Conservation (phyloP, 2,888 invertebrate species). For the Zaprionus obscuricornis region DNA sequence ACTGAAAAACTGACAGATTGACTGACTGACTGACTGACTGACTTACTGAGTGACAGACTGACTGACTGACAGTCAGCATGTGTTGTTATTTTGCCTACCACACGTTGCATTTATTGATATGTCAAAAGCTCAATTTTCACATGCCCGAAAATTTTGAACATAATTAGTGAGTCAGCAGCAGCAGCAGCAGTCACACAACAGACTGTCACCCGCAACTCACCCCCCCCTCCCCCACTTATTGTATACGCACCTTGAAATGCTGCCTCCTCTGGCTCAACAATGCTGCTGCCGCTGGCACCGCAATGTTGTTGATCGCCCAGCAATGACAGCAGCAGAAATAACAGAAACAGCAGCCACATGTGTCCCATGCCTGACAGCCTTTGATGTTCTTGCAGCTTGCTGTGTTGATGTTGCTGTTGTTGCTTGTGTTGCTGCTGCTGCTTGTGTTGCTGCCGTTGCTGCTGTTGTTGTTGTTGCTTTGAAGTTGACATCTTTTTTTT, state of each 20-base stretch:
- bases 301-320: constrained; percentile 32
- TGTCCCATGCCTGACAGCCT: constrained; percentile 53
- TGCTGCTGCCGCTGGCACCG: constrained; percentile 52
- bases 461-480: constrained; percentile 49
- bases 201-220: no score
- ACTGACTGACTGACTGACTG: constrained; percentile 16
- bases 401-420: constrained; percentile 43
- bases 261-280: constrained; percentile 84
- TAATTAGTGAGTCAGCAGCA: no score
- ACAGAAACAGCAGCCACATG: constrained; percentile 75
- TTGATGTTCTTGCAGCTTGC: constrained; percentile 57
- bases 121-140: constrained; percentile 38
- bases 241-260: constrained; percentile 86
- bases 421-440: constrained; percentile 13
- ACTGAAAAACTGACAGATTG: neutral
- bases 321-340: constrained; percentile 68
- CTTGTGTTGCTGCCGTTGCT: constrained; percentile 12
- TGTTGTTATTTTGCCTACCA: no score
- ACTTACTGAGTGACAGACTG: constrained; percentile 5
- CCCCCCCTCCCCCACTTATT: constrained; percentile 2
- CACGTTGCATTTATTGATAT: constrained; percentile 53
- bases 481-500: constrained; percentile 51
- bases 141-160: constrained; percentile 30
- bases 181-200: no score
- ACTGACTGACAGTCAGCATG: neutral